Evolutionary conservation across 2,888 invertebrate species (phyloP), one percentile per base, ranked within the genome.

Genomic region (Polylopha cassiicola): DNA sequence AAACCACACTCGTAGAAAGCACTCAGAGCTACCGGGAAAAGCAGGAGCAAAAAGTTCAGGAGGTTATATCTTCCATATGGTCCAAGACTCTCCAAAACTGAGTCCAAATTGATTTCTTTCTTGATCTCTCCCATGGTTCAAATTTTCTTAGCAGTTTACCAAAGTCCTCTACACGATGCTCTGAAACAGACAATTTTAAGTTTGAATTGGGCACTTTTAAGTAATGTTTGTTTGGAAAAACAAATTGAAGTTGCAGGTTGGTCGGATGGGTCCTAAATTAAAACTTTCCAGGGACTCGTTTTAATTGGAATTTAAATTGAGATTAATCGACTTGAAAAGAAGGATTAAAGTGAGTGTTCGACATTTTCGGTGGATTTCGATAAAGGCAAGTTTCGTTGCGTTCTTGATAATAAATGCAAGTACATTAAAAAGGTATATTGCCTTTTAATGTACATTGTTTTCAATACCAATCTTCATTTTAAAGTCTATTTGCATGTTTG

Each of bases 61-160:
- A 84, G 55, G 56, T 85, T 85, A 58, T 80, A 85, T 45, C 80
- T 65, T 6, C 84, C 78, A 43, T 82, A 76, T 14, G 84, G 81
- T n/a, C 82, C 81, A 33, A 85, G 58, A 26, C 75, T 80, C 44
- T 82, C 82, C 10, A 85, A 60, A 11, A 85, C 56, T 2, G 82
- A 81, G 64, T 85, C 85, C 47, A 85, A 60, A 61, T 85, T 85
- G 53, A 82, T 80, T 62, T 78, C 78, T 59, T 78, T 84, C 61
- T 72, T 79, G 23, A 60, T 60, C 21, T 78, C 81, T 50, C 79
- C 73, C 72, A 76, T 73, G 34, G 38, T 60, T 42, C 39, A 39
- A 37, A 39, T 44, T 28, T 17, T 32, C 7, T 7, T 9, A 9
- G 14, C 26, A 31, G 31, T 37, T 36, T 11, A 24, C n/a, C n/a